Conservation (phyloP, 2,113 vertebrate genomes). For the Noturus placidus region DNA sequence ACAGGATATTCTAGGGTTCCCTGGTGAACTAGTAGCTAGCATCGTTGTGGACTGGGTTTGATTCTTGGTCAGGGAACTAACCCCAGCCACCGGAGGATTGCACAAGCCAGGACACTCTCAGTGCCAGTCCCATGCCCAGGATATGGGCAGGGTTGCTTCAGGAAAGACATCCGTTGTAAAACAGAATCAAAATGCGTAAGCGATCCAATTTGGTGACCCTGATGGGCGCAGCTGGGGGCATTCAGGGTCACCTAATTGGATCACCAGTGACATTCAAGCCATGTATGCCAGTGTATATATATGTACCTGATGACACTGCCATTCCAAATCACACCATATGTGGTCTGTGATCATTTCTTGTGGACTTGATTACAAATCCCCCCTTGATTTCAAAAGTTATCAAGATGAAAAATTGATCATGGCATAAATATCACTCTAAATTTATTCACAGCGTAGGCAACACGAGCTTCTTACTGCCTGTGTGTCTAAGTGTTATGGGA, state of each 20-base stretch:
- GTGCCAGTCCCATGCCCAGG: too few species aligned
- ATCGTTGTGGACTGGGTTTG: too few species aligned
- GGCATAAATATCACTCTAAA: conserved; percentile 33
- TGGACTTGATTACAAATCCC: not conserved
- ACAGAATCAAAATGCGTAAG: too few species aligned
- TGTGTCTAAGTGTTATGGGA: conserved; percentile 16
- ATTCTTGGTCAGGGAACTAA: too few species aligned
- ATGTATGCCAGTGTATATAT: not conserved
- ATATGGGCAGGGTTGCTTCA: too few species aligned
- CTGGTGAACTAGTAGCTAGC: too few species aligned
- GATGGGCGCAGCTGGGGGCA: too few species aligned
- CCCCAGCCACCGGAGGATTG: too few species aligned
- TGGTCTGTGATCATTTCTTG: not conserved
- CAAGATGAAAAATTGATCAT: conserved; percentile 22
- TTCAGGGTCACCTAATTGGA: too few species aligned
- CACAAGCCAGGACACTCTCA: too few species aligned
- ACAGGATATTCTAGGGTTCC: not conserved
- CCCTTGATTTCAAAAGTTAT: conserved; percentile 4
- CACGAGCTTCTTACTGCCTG: conserved; percentile 25
- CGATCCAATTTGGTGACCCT: too few species aligned
- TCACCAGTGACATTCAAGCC: not conserved
- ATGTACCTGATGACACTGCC: not conserved
- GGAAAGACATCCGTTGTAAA: too few species aligned
- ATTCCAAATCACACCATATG: not conserved
- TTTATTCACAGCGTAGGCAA: conserved; percentile 26